A percentile compares a stretch with the other conserved stretches of the same genome.
These are phyloP conservation scores for Leptodactylus fuscus DNA, from an alignment of 2,113 vertebrate genomes.

Conservation along the genomic window DNA sequence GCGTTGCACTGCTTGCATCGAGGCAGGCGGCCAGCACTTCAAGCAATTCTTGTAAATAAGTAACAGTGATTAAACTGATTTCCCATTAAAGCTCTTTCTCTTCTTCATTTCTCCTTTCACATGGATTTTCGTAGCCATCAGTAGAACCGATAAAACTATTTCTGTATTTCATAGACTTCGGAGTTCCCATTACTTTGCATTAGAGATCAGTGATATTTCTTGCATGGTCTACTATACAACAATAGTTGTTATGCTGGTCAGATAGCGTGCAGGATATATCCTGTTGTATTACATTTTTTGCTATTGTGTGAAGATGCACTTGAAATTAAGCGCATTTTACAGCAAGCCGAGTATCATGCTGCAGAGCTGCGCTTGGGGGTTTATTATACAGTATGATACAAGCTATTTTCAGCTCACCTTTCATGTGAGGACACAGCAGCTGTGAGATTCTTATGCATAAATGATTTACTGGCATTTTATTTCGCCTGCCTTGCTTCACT, in stretches of 20 bases:
- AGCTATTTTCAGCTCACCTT: slow-evolving; percentile 38
- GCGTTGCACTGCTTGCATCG: too few relatives aligned
- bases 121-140: too few relatives aligned
- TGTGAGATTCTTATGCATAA: background rate
- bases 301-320: background rate
- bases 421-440: slow-evolving; percentile 26
- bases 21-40: too few relatives aligned
- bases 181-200: too few relatives aligned
- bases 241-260: background rate
- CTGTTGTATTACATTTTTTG: background rate
- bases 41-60: too few relatives aligned
- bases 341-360: background rate
- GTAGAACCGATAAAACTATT: too few relatives aligned
- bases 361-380: slow-evolving; percentile 3
- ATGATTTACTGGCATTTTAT: slow-evolving; percentile 37
- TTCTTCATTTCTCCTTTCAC: too few relatives aligned
- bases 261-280: background rate
- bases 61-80: too few relatives aligned
- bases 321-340: background rate
- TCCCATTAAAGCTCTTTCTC: too few relatives aligned
- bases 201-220: too few relatives aligned
- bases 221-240: too few relatives aligned
- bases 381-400: slow-evolving; percentile 27
- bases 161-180: too few relatives aligned
- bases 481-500: background rate